Percentiles rank a stretch among this genome's conserved stretches.
Evolutionary conservation across 2,797 vertebrate species (phyloP).

Genomic region (Capromys pilorides): DNA sequence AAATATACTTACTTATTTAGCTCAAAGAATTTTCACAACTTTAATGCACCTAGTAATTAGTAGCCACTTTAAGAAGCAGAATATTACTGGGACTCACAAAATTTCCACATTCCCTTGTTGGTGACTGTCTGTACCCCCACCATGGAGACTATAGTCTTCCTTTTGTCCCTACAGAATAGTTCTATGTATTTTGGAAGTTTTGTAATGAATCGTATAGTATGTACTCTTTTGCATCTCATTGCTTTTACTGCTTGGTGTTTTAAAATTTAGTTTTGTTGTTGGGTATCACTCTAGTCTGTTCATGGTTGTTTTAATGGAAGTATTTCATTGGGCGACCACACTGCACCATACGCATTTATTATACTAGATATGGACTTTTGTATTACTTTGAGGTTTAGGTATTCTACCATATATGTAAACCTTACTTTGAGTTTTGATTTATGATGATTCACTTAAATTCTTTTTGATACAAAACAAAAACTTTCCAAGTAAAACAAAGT

Average conservation of each 20-base stretch:
- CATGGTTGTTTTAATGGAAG: slow-evolving; percentile 19
- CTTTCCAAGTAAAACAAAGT: not conserved
- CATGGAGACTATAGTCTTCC: not conserved
- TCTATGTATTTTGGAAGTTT: not conserved
- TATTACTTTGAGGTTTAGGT: not conserved
- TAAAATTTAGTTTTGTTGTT: not conserved
- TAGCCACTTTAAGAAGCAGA: not conserved
- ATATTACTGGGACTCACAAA: not conserved
- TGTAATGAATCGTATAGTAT: not conserved
- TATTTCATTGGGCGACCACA: not conserved
- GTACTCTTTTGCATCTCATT: not conserved
- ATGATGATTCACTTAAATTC: not conserved
- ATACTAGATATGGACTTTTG: not conserved
- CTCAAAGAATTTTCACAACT: slow-evolving; percentile 14
- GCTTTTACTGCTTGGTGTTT: not conserved
- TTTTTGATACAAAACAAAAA: slow-evolving; percentile 25
- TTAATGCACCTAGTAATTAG: not conserved
- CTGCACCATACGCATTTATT: not conserved
- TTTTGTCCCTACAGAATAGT: not conserved
- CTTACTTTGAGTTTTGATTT: slow-evolving; percentile 17
- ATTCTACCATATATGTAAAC: not conserved
- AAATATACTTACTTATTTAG: not conserved
- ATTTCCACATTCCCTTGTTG: not conserved
- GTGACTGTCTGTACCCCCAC: not conserved
- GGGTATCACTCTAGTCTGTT: not conserved